Evolutionary conservation across 2,888 invertebrate species (phyloP).

Genomic region (Nephrocerus scutellatus): DNA sequence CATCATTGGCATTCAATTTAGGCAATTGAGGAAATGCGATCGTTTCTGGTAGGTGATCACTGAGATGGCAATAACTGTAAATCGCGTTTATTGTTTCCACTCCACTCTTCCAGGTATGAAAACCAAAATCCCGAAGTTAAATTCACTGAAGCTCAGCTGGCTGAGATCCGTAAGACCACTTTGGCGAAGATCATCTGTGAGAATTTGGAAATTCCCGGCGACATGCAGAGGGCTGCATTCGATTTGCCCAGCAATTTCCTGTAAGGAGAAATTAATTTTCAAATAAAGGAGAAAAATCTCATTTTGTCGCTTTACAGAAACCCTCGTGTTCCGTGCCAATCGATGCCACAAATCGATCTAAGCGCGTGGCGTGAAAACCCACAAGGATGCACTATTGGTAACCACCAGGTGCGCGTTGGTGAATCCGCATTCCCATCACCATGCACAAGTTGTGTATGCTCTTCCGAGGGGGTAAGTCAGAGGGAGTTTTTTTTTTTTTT

Average conservation of each 20-base stretch:
- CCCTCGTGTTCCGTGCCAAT: slow-evolving; percentile 76
- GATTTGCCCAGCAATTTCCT: slow-evolving; percentile 86
- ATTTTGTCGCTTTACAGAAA: slow-evolving; percentile 53
- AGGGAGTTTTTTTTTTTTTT: background rate
- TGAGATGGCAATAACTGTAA: background rate
- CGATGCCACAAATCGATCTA: slow-evolving; percentile 72
- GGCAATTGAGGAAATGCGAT: slow-evolving; percentile 85
- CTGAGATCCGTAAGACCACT: slow-evolving; percentile 80
- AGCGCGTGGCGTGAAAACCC: slow-evolving; percentile 77
- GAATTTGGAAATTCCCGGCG: slow-evolving; percentile 76
- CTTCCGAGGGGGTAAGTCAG: slow-evolving; percentile 70
- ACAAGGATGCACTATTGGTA: slow-evolving; percentile 76
- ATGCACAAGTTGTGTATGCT: slow-evolving; percentile 83
- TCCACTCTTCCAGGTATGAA: slow-evolving; percentile 62
- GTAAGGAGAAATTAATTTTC: slow-evolving; percentile 48
- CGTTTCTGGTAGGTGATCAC: slow-evolving; percentile 64
- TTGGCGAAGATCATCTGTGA: slow-evolving; percentile 81
- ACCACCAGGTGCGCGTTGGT: slow-evolving; percentile 68
- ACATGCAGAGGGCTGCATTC: slow-evolving; percentile 84
- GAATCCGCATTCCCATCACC: slow-evolving; percentile 84
- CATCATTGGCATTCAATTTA: slow-evolving; percentile 90
- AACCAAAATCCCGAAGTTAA: slow-evolving; percentile 70
- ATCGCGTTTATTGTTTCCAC: background rate
- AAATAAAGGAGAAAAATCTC: background rate
- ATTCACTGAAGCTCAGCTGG: slow-evolving; percentile 79